Conservation (phyloP, 23 tunicate genomes). For the Halocynthia aurantium region DNA sequence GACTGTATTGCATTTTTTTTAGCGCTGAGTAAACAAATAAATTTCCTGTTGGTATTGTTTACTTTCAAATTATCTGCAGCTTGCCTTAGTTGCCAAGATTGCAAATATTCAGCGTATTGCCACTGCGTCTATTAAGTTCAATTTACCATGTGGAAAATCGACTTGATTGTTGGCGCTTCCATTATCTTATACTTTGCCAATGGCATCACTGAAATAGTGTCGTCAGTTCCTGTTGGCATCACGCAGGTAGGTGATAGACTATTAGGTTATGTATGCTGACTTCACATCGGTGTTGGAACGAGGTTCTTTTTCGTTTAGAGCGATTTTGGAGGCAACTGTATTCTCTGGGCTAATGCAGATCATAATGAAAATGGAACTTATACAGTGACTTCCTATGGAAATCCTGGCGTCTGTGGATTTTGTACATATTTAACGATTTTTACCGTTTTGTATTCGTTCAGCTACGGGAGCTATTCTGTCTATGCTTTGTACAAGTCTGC, state of each 20-base stretch:
- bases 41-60: too few relatives aligned
- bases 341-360: slow-evolving; percentile 37
- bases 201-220: slow-evolving; percentile 65
- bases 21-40: too few relatives aligned
- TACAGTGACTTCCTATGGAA: slow-evolving; percentile 35
- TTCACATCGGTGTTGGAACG: not conserved
- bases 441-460: slow-evolving; percentile 50
- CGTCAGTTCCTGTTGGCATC: slow-evolving; percentile 86
- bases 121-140: too few relatives aligned
- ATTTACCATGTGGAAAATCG: slow-evolving; percentile 31
- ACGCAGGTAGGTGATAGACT: slow-evolving; percentile 43
- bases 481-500: slow-evolving; percentile 67
- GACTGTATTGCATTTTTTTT: too few relatives aligned
- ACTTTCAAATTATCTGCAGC: too few relatives aligned
- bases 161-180: slow-evolving; percentile 72
- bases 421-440: slow-evolving; percentile 79
- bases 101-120: too few relatives aligned
- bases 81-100: too few relatives aligned
- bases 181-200: slow-evolving; percentile 67
- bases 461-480: slow-evolving; percentile 65
- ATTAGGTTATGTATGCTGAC: not conserved
- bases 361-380: slow-evolving; percentile 25
- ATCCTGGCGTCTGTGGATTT: slow-evolving; percentile 49
- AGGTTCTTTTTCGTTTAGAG: slow-evolving; percentile 24
- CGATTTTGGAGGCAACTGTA: slow-evolving; percentile 59